Conservation (phyloP, 2,113 vertebrate species). For the Coregonus clupeaformis region DNA sequence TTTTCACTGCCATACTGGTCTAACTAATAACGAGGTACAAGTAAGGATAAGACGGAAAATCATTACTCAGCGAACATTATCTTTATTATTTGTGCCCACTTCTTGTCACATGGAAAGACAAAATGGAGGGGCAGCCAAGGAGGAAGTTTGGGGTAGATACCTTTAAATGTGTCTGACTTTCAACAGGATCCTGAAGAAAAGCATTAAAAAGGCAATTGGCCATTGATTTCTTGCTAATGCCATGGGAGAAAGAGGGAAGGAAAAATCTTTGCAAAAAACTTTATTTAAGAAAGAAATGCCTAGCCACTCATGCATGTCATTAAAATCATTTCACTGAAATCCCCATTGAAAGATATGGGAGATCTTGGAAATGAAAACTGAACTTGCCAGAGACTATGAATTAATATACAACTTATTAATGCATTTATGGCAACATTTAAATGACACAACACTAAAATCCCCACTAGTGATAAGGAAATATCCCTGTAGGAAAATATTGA, state of each 20-base stretch:
- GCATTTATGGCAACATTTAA: conserved; percentile 69
- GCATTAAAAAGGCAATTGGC: conserved; percentile 86
- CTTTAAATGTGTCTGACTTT: conserved; percentile 82
- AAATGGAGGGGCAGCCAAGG: conserved; percentile 80
- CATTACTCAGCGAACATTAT: conserved; percentile 91
- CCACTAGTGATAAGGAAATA: conserved; percentile 24
- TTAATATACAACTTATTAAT: conserved; percentile 77
- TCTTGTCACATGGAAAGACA: conserved; percentile 81
- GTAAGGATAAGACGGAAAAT: conserved; percentile 87
- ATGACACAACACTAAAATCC: conserved; percentile 36
- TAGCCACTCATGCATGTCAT: conserved; percentile 91
- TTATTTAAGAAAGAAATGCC: conserved; percentile 77
- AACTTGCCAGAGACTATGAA: conserved; percentile 78
- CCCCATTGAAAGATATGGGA: conserved; percentile 78
- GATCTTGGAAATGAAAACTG: conserved; percentile 75
- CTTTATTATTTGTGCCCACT: conserved; percentile 85
- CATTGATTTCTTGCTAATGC: conserved; percentile 88
- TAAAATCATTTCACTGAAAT: conserved; percentile 87
- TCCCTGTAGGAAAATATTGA: conserved; percentile 11
- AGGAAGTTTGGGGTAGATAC: conserved; percentile 79
- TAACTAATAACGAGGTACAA: conserved; percentile 87
- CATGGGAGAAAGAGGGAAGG: conserved; percentile 64
- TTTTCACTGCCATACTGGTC: conserved; percentile 85
- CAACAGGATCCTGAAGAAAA: conserved; percentile 84
- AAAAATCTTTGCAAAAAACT: conserved; percentile 77